Percentiles rank a stretch among this genome's conserved stretches.
Evolutionary conservation across 1,140 invertebrate genomes (phyloP).

Genomic region (Drosophila melanica): DNA sequence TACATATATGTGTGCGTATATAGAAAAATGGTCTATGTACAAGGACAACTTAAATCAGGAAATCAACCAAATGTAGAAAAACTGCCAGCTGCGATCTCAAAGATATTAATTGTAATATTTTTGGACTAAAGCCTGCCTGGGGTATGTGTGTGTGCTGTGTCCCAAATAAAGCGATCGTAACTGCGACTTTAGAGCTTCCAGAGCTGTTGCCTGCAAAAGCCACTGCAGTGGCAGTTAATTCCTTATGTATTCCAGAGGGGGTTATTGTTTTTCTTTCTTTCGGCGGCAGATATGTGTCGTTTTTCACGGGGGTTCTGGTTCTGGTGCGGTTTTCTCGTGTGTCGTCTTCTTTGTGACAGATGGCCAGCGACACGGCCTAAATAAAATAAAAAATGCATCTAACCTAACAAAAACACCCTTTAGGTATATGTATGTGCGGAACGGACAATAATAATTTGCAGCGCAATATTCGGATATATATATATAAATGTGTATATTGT

Average conservation of each 20-base stretch:
- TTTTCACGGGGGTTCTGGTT: background rate
- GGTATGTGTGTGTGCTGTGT: too few relatives aligned
- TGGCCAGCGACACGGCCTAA: conserved; percentile 27
- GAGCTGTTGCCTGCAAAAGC: background rate
- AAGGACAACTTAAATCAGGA: conserved; percentile 5
- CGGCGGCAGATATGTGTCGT: too few relatives aligned
- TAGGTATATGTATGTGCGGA: background rate
- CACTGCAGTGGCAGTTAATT: background rate
- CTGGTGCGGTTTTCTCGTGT: background rate
- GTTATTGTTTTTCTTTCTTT: background rate
- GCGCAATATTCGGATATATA: background rate
- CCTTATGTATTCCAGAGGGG: background rate
- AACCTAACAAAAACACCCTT: background rate
- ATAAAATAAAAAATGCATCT: background rate
- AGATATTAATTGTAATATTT: background rate
- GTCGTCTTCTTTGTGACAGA: conserved; percentile 19
- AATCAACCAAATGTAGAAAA: background rate
- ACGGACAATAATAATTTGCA: background rate
- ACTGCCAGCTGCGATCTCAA: conserved; percentile 38
- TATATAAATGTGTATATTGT: conserved; percentile 1
- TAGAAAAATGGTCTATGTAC: background rate
- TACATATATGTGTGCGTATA: background rate
- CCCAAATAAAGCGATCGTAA: background rate
- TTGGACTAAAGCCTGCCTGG: too few relatives aligned
- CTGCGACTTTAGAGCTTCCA: conserved; percentile 2